These are phyloP conservation scores for Corvus moneduloides DNA, from an alignment of 2,113 vertebrate genomes.

Conservation along the genomic window DNA sequence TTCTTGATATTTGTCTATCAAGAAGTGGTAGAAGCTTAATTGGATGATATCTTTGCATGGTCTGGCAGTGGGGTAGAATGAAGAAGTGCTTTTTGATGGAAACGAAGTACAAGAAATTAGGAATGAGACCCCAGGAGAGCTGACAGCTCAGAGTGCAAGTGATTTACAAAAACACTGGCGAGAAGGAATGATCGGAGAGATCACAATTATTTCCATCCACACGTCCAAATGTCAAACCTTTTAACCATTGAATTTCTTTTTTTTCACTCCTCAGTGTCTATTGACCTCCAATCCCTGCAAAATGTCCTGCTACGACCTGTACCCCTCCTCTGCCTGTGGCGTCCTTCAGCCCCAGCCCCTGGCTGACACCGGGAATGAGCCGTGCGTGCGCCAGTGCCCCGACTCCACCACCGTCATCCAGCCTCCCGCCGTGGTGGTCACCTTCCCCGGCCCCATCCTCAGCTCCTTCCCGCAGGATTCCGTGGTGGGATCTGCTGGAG, in stretches of 20 bases:
- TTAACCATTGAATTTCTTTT: not conserved
- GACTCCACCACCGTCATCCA: constrained; percentile 11
- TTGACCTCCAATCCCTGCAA: not conserved
- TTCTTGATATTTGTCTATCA: not conserved
- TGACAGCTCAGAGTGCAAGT: rapidly evolving
- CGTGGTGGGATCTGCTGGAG: not conserved
- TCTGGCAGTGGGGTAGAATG: not conserved
- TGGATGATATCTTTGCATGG: not conserved
- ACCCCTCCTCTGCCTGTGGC: not conserved
- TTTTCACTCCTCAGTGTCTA: not conserved
- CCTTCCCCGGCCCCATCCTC: constrained; percentile 45
- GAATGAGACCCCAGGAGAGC: not conserved
- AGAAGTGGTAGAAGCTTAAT: not conserved
- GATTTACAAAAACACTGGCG: not conserved
- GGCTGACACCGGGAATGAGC: not conserved
- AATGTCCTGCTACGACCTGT: constrained; percentile 16
- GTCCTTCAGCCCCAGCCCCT: not conserved
- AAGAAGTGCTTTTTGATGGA: not conserved
- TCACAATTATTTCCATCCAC: not conserved
- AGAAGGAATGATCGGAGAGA: not conserved
- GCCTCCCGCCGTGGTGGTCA: not conserved
- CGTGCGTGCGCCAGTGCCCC: not conserved
- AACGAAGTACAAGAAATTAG: not conserved
- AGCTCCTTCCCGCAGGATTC: constrained; percentile 55
- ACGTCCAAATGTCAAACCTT: rapidly evolving